Evolutionary conservation across 2,888 invertebrate species (phyloP).

Genomic region (Fabriciana adippe): DNA sequence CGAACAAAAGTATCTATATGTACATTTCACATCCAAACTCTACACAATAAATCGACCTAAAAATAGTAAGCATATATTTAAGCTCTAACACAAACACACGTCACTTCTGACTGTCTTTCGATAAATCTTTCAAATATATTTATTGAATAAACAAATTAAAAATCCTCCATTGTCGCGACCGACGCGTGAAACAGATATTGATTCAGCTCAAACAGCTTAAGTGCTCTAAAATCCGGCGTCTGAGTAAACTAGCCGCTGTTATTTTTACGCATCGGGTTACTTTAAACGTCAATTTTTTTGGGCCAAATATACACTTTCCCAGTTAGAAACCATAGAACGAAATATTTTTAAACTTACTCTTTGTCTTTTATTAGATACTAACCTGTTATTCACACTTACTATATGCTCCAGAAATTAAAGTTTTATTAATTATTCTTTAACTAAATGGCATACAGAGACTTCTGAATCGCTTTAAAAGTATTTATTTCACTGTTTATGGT

Average conservation of each 20-base stretch:
- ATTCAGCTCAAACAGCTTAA: constrained; percentile 28
- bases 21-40: too few relatives aligned
- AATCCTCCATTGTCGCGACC: constrained; percentile 9
- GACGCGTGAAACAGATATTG: constrained; percentile 24
- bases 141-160: constrained; percentile 30
- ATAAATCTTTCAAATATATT: constrained; percentile 32
- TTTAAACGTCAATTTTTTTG: neutral
- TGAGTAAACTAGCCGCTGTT: constrained; percentile 4
- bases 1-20: too few relatives aligned
- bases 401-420: neutral
- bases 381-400: neutral
- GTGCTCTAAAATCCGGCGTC: constrained; percentile 2
- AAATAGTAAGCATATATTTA: neutral
- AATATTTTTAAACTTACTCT: too few relatives aligned
- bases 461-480: too few relatives aligned
- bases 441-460: too few relatives aligned
- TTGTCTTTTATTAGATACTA: too few relatives aligned
- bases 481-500: too few relatives aligned
- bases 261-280: neutral
- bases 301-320: too few relatives aligned
- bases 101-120: neutral
- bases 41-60: too few relatives aligned
- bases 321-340: too few relatives aligned
- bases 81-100: neutral
- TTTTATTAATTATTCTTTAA: neutral